phyloP scores from a whole-genome alignment of 1,140 invertebrate genomes.

The Diachasmimorpha longicaudata region DNA sequence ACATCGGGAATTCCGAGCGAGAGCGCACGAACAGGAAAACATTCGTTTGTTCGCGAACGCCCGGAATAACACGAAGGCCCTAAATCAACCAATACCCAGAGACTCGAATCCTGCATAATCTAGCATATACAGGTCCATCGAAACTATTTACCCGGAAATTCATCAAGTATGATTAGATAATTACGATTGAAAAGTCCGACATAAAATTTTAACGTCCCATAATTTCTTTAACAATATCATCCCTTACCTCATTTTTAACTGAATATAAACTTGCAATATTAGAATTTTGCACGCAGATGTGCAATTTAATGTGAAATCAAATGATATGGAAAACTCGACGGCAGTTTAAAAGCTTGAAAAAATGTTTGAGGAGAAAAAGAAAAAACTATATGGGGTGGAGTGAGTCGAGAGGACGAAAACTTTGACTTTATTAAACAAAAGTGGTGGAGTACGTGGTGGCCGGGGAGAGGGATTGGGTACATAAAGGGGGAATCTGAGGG shows the following conservation, averaged over 20 bases:
- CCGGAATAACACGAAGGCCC: slow-evolving; percentile 37
- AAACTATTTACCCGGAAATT: slow-evolving; percentile 7
- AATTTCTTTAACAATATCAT: too few relatives aligned
- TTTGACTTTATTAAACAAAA: slow-evolving; percentile 17
- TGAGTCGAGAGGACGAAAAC: not conserved
- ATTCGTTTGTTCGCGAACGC: slow-evolving; percentile 39
- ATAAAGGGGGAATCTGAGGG: not conserved
- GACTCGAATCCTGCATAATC: slow-evolving; percentile 30
- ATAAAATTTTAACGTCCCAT: too few relatives aligned
- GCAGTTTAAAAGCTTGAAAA: not conserved
- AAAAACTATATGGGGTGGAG: not conserved
- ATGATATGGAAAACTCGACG: not conserved
- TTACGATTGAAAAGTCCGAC: not conserved
- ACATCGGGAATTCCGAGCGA: slow-evolving; percentile 34
- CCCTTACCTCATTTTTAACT: too few relatives aligned
- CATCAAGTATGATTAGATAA: not conserved
- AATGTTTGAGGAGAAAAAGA: not conserved
- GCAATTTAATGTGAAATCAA: slow-evolving; percentile 7
- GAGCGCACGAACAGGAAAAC: slow-evolving; percentile 40
- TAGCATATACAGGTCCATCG: slow-evolving; percentile 21
- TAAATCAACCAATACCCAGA: slow-evolving; percentile 35
- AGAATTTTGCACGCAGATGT: too few relatives aligned
- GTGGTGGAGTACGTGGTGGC: not conserved
- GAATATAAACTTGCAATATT: too few relatives aligned
- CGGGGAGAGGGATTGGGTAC: not conserved